Evolutionary conservation across 53 echinoderm and acorn worm species (phyloP).

Genomic region (Arbacia lixula): DNA sequence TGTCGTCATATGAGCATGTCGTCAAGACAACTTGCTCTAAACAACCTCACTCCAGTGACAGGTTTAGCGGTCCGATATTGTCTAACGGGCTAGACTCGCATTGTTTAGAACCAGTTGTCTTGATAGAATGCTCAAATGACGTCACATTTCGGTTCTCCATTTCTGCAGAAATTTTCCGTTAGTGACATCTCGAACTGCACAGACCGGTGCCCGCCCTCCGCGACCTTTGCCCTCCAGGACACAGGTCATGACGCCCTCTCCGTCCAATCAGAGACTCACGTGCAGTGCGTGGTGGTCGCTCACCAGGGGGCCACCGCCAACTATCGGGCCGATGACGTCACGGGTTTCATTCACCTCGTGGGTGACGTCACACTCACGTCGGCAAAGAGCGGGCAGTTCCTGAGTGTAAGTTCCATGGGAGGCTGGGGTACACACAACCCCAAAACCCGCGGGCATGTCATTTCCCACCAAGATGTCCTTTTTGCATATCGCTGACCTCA

Average conservation of each 20-base stretch:
- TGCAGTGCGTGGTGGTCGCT: constrained; percentile 35
- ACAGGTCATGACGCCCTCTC: background rate
- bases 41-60: no score
- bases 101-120: no score
- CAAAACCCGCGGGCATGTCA: no score
- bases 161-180: constrained; percentile 12
- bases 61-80: no score
- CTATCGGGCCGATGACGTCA: background rate
- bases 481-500: no score
- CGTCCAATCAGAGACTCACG: background rate
- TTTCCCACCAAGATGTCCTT: no score
- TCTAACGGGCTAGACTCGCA: no score
- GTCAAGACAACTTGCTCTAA: no score
- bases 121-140: no score
- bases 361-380: constrained; percentile 9
- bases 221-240: constrained; percentile 31
- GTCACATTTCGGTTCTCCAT: no score
- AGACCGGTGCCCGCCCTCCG: constrained; percentile 28
- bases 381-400: constrained; percentile 33
- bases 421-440: no score
- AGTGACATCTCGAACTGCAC: constrained; percentile 22
- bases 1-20: no score
- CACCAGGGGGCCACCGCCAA: constrained; percentile 16
- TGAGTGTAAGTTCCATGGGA: constrained; percentile 23
- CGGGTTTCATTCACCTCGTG: constrained; percentile 14